phyloP scores from a whole-genome alignment of 2,888 invertebrate genomes.

The Drosophila aldrichi region DNA sequence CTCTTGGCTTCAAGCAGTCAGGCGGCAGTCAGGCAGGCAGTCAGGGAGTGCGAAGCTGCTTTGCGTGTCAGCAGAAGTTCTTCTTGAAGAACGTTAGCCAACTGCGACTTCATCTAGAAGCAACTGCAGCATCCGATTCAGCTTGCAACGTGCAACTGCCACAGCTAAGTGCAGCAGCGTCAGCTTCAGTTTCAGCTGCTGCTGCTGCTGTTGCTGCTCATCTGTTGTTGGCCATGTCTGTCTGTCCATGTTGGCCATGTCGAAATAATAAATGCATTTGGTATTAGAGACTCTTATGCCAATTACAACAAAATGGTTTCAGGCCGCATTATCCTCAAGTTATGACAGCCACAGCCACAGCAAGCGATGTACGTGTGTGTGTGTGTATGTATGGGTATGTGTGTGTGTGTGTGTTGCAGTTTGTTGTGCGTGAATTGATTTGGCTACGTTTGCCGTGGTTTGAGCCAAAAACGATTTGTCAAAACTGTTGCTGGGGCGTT shows the following conservation, averaged over 20 bases:
- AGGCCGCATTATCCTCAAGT: slow-evolving; percentile 82
- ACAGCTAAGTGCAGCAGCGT: neutral
- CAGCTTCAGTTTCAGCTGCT: slow-evolving; percentile 5
- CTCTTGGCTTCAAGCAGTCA: slow-evolving; percentile 40
- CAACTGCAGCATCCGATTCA: slow-evolving; percentile 18
- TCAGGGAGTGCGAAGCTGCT: slow-evolving; percentile 39
- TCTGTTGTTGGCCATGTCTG: slow-evolving; percentile 19
- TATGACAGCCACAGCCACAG: slow-evolving; percentile 70
- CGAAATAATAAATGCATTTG: slow-evolving; percentile 78
- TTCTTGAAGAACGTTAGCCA: slow-evolving; percentile 21
- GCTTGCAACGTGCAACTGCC: slow-evolving; percentile 15
- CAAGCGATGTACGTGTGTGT: slow-evolving; percentile 14
- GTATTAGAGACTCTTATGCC: slow-evolving; percentile 77
- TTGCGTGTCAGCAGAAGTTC: slow-evolving; percentile 58
- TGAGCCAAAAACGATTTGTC: slow-evolving; percentile 35
- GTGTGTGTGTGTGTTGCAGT: slow-evolving; percentile 2
- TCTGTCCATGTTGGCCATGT: slow-evolving; percentile 57
- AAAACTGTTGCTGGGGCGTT: slow-evolving; percentile 43
- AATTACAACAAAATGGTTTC: slow-evolving; percentile 81
- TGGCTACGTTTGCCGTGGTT: slow-evolving; percentile 8
- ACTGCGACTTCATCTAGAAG: slow-evolving; percentile 4
- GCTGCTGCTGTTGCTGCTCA: slow-evolving; percentile 19
- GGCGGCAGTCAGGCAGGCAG: slow-evolving; percentile 4
- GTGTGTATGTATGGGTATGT: neutral
- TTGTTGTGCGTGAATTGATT: slow-evolving; percentile 18